phyloP scores from a whole-genome alignment of 1,140 invertebrate species.

The Aphelenchoides fujianensis region DNA sequence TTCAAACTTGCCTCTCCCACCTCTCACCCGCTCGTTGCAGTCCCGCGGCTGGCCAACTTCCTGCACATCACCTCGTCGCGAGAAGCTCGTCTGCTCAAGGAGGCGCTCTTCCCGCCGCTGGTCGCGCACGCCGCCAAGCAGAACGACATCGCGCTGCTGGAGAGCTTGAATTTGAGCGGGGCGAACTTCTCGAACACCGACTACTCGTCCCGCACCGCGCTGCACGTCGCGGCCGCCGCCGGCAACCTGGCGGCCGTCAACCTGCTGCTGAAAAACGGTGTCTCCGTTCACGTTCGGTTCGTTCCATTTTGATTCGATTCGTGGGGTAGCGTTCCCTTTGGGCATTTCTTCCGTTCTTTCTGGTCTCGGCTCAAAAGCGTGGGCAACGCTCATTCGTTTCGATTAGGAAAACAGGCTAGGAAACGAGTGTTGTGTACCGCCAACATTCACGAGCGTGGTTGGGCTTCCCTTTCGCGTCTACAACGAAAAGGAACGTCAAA shows the following conservation, averaged over 20 bases:
- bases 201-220: conserved; percentile 75
- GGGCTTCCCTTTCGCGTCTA: neutral
- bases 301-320: too few species aligned
- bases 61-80: conserved; percentile 70
- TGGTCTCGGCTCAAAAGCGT: conserved; percentile 15
- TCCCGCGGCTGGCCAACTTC: conserved; percentile 64
- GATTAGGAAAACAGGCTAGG: too few species aligned
- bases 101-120: conserved; percentile 75
- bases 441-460: neutral
- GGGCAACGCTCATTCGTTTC: too few species aligned
- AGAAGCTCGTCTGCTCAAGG: conserved; percentile 72
- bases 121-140: conserved; percentile 73
- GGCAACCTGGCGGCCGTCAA: conserved; percentile 72
- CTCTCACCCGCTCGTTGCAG: neutral
- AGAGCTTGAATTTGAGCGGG: conserved; percentile 66
- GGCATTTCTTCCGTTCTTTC: conserved; percentile 19
- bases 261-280: conserved; percentile 76
- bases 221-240: conserved; percentile 76
- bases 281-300: conserved; percentile 72
- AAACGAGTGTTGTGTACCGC: neutral
- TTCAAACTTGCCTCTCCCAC: neutral
- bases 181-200: conserved; percentile 75
- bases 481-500: conserved; percentile 7
- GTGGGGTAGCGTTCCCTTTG: conserved; percentile 16
- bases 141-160: conserved; percentile 67